Evolutionary conservation across 2,113 vertebrate species (phyloP), one percentile per base, ranked within the genome.

Genomic region (Serilophus lunatus): DNA sequence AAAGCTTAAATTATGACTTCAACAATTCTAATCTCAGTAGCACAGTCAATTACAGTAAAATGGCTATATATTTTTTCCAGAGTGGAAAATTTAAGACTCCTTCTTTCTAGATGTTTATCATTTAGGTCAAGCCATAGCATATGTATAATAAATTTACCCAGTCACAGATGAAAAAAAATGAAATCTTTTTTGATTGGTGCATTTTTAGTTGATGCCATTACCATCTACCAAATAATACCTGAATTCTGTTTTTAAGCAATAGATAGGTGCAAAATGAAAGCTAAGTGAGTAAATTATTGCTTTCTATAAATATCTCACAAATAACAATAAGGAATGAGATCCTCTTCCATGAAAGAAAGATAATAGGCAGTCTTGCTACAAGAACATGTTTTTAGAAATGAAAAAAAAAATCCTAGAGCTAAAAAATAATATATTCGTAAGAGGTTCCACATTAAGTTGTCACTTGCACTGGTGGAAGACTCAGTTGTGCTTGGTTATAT

Each of bases 11-110:
- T 96, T 96, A 94, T 96, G 70, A 80, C 97, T 97, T 97, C 93
- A 95, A 96, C 88, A 93, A 82, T 96, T 94, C 96, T 96, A 97
- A 97, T 96, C 91, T 95, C 92, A 93, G 83, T 86, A 90, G 65
- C 64, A 94, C 81, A 85, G 96, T 96, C 88, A 92, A 95, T 97
- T 97, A 93, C 81, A 82, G 57, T 92, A 95, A 96, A 95, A 96
- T 90, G 65, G 56, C 92, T 94, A 95, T 64, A 76, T 95, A 40
- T 93, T 91, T 87, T 93, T 92, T 45, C 54, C 38, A 36, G 33
- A 63, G 68, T 80, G 75, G 53, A 33, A n/a, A 6, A 71, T 93
- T 86, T 95, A 78, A 76, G 64, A 75, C n/a, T 80, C 35, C 59
- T 95, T 94, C 49, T 20, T 84, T 80, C 33, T 13, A 54, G 38